Conservation (phyloP, 2,797 vertebrate species). For the Momotus momota region DNA sequence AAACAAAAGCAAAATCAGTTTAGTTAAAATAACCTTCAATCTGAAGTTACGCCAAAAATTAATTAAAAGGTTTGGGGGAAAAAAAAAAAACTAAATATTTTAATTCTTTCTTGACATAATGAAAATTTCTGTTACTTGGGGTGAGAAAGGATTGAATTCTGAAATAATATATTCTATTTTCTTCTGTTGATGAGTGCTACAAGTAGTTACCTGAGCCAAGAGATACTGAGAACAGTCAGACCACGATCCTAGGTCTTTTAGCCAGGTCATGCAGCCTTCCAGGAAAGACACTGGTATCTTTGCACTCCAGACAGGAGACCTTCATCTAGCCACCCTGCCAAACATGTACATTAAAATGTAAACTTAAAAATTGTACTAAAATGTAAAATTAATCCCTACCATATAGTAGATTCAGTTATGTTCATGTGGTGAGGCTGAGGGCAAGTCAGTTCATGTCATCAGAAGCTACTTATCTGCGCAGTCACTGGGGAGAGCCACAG, state of each 20-base stretch:
- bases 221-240: not conserved
- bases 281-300: not conserved
- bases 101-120: not conserved
- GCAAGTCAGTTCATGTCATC: not conserved
- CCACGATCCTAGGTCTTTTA: fast-evolving
- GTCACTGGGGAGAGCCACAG: not conserved
- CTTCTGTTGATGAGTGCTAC: not conserved
- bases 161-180: not conserved
- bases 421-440: not conserved
- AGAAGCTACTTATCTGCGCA: not conserved
- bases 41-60: not conserved
- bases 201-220: not conserved
- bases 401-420: not conserved
- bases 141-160: not conserved
- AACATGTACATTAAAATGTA: fast-evolving
- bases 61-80: not conserved
- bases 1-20: not conserved
- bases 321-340: not conserved
- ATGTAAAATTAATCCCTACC: not conserved
- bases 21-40: not conserved
- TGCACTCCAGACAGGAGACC: not conserved
- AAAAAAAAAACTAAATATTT: not conserved
- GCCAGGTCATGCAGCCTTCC: not conserved
- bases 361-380: not conserved
- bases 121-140: not conserved